A percentile compares a stretch with the other conserved stretches of the same genome.
phyloP scores from a whole-genome alignment of 1,140 invertebrate genomes.

The Apis laboriosa region DNA sequence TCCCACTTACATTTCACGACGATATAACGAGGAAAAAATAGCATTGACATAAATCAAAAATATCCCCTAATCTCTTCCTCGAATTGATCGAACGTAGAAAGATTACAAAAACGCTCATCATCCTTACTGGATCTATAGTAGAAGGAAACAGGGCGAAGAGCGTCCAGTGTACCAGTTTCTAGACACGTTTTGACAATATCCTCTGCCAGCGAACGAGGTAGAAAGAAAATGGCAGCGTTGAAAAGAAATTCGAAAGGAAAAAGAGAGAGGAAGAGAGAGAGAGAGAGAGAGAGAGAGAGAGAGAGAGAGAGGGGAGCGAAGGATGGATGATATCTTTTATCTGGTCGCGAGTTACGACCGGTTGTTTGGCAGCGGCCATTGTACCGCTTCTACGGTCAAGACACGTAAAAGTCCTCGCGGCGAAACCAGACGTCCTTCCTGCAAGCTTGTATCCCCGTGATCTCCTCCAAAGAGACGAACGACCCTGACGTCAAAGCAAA shows the following conservation, averaged over 20 bases:
- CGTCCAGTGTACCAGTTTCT: conserved; percentile 35
- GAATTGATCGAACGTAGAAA: not conserved
- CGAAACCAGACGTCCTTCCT: conserved; percentile 25
- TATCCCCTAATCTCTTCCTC: not conserved
- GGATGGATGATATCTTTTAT: conserved; percentile 55
- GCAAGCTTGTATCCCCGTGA: conserved; percentile 14
- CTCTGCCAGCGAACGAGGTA: not conserved
- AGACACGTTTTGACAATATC: conserved; percentile 57
- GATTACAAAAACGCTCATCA: not conserved
- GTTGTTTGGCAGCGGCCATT: conserved; percentile 61
- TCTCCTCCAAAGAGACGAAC: conserved; percentile 40
- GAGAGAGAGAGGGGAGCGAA: conserved; percentile 13
- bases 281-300: not conserved
- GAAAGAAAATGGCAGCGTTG: conserved; percentile 28
- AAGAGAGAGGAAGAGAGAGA: too few relatives aligned
- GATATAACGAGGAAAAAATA: too few relatives aligned
- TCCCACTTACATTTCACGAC: too few relatives aligned
- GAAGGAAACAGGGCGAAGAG: not conserved
- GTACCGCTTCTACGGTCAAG: conserved; percentile 60
- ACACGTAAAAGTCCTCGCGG: conserved; percentile 56
- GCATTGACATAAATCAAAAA: too few relatives aligned
- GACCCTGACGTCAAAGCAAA: conserved; percentile 30
- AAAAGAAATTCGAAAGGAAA: conserved; percentile 14
- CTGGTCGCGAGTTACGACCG: conserved; percentile 62
- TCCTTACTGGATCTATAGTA: not conserved